phyloP scores from a whole-genome alignment of 2,888 invertebrate genomes.

The Amiota communis region DNA sequence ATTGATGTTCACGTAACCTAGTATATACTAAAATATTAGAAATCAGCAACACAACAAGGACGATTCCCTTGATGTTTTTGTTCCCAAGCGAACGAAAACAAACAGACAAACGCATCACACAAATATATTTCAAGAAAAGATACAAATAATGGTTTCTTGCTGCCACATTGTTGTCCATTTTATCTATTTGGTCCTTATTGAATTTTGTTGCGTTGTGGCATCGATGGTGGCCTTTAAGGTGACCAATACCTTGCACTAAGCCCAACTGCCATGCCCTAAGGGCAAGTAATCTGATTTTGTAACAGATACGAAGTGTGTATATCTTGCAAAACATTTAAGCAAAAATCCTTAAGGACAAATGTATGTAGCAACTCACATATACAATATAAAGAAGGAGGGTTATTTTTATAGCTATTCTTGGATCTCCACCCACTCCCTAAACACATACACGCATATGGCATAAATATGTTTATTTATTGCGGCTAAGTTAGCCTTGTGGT shows the following conservation, averaged over 20 bases:
- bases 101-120: background rate
- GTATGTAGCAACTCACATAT: background rate
- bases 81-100: background rate
- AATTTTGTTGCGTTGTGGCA: slow-evolving; percentile 15
- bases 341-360: slow-evolving; percentile 11
- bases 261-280: slow-evolving; percentile 4
- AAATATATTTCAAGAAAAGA: too few species aligned
- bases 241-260: slow-evolving; percentile 6
- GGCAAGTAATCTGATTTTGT: slow-evolving; percentile 32
- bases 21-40: background rate
- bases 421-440: background rate
- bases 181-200: slow-evolving; percentile 20
- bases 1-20: slow-evolving; percentile 46
- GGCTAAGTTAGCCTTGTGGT: background rate
- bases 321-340: background rate
- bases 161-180: slow-evolving; percentile 7
- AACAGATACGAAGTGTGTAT: slow-evolving; percentile 17
- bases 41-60: background rate
- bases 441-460: background rate
- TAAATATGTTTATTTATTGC: slow-evolving; percentile 26
- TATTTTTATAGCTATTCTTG: background rate
- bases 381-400: background rate
- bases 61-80: slow-evolving; percentile 11
- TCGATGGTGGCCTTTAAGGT: background rate
- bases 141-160: background rate